Base-by-base conservation (phyloP, 2,113 vertebrate species). In the Takifugu flavidus region DNA sequence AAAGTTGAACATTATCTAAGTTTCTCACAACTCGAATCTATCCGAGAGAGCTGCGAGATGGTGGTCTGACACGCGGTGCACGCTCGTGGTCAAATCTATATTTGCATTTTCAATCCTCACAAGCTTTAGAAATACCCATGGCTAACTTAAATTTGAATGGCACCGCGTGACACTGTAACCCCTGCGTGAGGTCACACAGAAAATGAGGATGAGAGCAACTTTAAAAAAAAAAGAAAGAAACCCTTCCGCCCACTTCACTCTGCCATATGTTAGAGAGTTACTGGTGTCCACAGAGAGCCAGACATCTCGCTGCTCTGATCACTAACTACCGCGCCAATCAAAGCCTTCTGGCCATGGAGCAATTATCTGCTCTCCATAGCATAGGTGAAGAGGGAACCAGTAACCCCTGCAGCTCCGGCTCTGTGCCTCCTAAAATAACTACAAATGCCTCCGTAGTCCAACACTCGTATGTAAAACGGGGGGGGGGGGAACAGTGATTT, bases 331-430 rank as follows among this genome's bases (percentile, higher is more conserved):
- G 53, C 65, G 50, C 82, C 87, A 86, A 88, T 88, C 87, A 87
- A 85, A 89, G 85, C 86, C 89, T 87, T 68, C 84, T 77, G 84
- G 89, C 85, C 88, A 91, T 86, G 79, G 59, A 85, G 77, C 78
- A 89, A 89, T 91, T 89, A 90, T 89, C 77, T 76, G 61, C 70
- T 75, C 82, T 84, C 70, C 59, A 73, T 70, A 79, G 78, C 65
- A 82, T 85, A 90, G 70, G 77, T 83, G 79, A 70, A 76, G 76
- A 84, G 71, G 67, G 75, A 86, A 87, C 75, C 71, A 59, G 59
- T 64, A 77, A 85, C 76, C 86, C 77, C 80, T 75, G 55, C 62
- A 81, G 82, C 74, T 79, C 67, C 57, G 43, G 72, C 56, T 57
- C 54, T 65, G 3, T 75, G 69, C 67, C 73, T 86, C 80, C 63